Evolutionary conservation across 2,797 vertebrate species (phyloP), one percentile per base, ranked within the genome.

Genomic region (Ctenochaetus hawaiiensis): DNA sequence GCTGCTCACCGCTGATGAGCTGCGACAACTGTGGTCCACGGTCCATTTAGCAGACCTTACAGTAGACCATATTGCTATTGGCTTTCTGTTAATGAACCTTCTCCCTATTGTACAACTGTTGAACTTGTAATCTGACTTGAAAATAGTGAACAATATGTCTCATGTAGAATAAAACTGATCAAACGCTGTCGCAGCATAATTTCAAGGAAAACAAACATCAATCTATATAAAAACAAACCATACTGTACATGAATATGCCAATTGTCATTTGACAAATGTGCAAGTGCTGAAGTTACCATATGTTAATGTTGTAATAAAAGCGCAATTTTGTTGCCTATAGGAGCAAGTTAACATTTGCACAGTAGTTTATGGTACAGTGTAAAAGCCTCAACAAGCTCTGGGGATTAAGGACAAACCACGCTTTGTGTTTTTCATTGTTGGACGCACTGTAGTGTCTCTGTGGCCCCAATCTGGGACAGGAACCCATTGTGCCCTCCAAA

Each of bases 401-500:
- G 53, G 59, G 72, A 75, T 48, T 34, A 45, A 66, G 73, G 30
- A 90, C 86, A 92, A 90, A 87, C 81, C 86, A 62, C 0, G 73
- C 82, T 84, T 92, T 93, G 89, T 91, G 77, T 76, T 83, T 54
- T 75, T 34, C 76, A 80, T 84, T 90, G 78, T 88, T 85, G 56
- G 65, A 64, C n/a, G 6, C 69, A 82, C 45, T 82, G 76, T 75
- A 73, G 67, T 75, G 58, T 78, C 74, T 75, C 71, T 76, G 77
- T 87, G 86, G 82, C 89, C 91, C 80, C 87, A 84, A 89, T 90
- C 83, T 92, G 80, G 87, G 90, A 91, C 92, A 91, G 77, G 70
- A 81, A 78, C 70, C 93, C 88, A 93, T 95, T 97, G 96, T 96
- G 85, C 81, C 67, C 76, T 91, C 56, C 80, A 0, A 91, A 86